phyloP scores from a whole-genome alignment of 2,888 invertebrate species.

The Leuctra nigra region DNA sequence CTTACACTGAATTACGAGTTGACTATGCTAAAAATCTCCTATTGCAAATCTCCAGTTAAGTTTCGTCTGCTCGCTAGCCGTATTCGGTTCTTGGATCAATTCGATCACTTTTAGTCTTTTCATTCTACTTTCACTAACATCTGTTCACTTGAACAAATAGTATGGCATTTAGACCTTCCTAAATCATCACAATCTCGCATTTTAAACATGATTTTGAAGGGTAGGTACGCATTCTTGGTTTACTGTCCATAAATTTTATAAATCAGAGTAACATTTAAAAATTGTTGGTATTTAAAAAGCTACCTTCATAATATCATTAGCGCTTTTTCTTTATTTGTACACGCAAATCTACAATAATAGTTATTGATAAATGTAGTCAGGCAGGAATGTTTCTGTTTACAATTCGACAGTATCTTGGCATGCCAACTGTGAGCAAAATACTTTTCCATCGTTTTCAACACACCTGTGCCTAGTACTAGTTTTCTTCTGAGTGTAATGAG shows the following conservation, averaged over 20 bases:
- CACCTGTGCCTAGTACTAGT: not conserved
- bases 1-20: no score
- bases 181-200: no score
- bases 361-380: not conserved
- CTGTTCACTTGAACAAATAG: no score
- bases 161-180: no score
- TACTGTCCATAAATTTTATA: not conserved
- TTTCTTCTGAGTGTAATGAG: not conserved
- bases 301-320: not conserved
- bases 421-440: conserved; percentile 1
- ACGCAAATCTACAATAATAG: conserved; percentile 5
- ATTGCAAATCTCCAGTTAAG: no score
- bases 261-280: not conserved
- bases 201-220: no score
- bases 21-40: no score
- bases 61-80: no score
- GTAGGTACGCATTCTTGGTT: no score
- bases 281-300: not conserved
- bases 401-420: not conserved
- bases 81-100: no score
- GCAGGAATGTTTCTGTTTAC: conserved; percentile 9
- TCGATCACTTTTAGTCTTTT: no score
- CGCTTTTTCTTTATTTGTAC: conserved; percentile 7
- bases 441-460: not conserved
- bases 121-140: no score